Percentiles rank a stretch among this genome's conserved stretches.
These are phyloP conservation scores for Pycnomerus fuliginosus DNA, from an alignment of 2,888 invertebrate species.

Conservation along the genomic window DNA sequence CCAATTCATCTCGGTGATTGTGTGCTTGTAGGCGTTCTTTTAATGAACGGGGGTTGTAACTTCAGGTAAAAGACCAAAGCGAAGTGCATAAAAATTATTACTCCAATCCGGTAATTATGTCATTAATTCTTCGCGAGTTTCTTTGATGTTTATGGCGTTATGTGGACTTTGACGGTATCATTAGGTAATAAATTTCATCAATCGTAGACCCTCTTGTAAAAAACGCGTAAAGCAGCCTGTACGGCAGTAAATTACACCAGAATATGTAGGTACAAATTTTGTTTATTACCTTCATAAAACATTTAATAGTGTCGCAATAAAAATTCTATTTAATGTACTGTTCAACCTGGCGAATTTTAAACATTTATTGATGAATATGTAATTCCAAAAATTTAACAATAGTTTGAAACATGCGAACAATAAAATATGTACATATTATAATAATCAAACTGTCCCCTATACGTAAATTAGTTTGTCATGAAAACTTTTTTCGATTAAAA, in stretches of 20 bases:
- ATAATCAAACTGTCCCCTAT: too few species aligned
- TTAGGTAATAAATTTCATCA: constrained; percentile 22
- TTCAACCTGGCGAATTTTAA: constrained; percentile 4
- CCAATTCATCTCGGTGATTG: constrained; percentile 2
- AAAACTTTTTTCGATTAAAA: too few species aligned
- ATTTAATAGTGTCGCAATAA: constrained; percentile 20
- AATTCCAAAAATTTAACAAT: too few species aligned
- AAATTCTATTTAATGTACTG: constrained; percentile 8
- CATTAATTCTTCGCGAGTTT: constrained; percentile 22
- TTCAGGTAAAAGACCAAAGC: constrained; percentile 7
- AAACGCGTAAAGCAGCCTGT: constrained; percentile 16
- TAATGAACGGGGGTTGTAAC: constrained; percentile 3
- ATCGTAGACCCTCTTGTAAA: constrained; percentile 15
- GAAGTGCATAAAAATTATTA: constrained; percentile 23
- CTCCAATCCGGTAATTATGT: constrained; percentile 26
- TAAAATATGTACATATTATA: too few species aligned
- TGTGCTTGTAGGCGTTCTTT: neutral
- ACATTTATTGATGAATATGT: too few species aligned
- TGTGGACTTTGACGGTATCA: constrained; percentile 22
- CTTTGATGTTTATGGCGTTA: constrained; percentile 21
- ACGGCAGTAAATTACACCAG: constrained; percentile 18
- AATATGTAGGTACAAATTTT: constrained; percentile 22
- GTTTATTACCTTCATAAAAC: constrained; percentile 21
- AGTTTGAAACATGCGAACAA: too few species aligned
- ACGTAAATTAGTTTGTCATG: too few species aligned